Percentiles rank a stretch among this genome's conserved stretches.
Evolutionary conservation across 2,797 vertebrate genomes (phyloP).

Genomic region (Paedocypris micromegethes): DNA sequence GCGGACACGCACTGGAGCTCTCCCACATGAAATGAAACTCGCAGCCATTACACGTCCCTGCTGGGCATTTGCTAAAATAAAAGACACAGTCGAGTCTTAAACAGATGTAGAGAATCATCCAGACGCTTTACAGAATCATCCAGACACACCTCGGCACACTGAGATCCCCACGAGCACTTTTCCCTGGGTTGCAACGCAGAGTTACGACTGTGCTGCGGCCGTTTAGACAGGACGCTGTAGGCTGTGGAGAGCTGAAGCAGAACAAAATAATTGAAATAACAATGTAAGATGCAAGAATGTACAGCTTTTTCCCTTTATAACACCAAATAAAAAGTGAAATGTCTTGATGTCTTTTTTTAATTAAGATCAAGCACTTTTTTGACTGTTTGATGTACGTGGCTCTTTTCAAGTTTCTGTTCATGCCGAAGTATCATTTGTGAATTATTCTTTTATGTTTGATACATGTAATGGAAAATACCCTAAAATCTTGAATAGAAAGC

Average conservation of each 20-base stretch:
- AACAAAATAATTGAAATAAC: not conserved
- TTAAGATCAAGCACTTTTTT: no score
- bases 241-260: constrained; percentile 76
- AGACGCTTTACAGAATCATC: not conserved
- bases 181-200: constrained; percentile 82
- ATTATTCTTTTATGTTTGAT: no score
- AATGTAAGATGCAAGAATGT: not conserved
- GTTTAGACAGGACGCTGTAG: constrained; percentile 82
- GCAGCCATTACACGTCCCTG: constrained; percentile 92
- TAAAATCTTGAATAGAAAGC: no score
- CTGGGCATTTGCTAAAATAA: constrained; percentile 78
- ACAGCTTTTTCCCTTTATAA: no score
- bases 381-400: no score
- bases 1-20: constrained; percentile 88
- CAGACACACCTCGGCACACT: constrained; percentile 82
- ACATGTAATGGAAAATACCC: no score
- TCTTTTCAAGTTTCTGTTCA: no score
- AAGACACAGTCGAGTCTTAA: constrained; percentile 20
- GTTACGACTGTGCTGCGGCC: constrained; percentile 84
- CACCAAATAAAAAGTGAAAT: no score
- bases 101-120: no score
- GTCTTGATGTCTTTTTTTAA: no score
- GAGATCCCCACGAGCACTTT: constrained; percentile 74
- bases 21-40: constrained; percentile 91
- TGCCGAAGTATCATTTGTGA: no score